phyloP scores from a whole-genome alignment of 2,113 vertebrate genomes.

The Dipodomys spectabilis region DNA sequence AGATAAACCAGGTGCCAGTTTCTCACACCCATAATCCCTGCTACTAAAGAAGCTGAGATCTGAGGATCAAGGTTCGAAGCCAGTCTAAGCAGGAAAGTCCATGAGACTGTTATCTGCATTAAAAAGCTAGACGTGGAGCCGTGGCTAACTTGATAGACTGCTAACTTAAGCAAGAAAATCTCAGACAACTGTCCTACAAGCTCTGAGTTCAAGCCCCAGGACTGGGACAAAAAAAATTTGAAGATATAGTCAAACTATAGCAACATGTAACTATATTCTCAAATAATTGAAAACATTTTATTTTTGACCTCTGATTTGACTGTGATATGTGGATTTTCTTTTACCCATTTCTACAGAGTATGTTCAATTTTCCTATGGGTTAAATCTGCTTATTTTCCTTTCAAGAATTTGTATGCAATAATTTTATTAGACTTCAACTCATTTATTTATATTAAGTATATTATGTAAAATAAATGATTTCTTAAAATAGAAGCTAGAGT shows the following conservation, averaged over 20 bases:
- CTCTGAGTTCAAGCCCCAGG: no score
- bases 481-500: conserved; percentile 67
- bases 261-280: conserved; percentile 15
- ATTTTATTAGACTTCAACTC: conserved; percentile 50
- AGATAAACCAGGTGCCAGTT: no score
- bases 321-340: conserved; percentile 1
- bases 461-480: conserved; percentile 57
- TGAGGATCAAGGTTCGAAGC: no score
- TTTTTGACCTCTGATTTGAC: conserved; percentile 38
- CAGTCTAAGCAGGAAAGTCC: no score
- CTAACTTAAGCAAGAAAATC: no score
- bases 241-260: background rate
- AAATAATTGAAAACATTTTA: conserved; percentile 48
- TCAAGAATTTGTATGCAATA: conserved; percentile 9
- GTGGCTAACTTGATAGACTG: no score
- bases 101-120: no score
- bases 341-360: conserved; percentile 2
- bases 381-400: conserved; percentile 26
- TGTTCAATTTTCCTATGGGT: conserved; percentile 23
- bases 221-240: no score
- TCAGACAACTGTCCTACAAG: no score
- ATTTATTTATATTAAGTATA: conserved; percentile 67
- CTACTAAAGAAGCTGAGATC: no score
- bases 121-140: no score
- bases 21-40: no score